A percentile compares a stretch with the other conserved stretches of the same genome.
Conservation (phyloP, 2,888 invertebrate genomes). For the Tenthredo livida region DNA sequence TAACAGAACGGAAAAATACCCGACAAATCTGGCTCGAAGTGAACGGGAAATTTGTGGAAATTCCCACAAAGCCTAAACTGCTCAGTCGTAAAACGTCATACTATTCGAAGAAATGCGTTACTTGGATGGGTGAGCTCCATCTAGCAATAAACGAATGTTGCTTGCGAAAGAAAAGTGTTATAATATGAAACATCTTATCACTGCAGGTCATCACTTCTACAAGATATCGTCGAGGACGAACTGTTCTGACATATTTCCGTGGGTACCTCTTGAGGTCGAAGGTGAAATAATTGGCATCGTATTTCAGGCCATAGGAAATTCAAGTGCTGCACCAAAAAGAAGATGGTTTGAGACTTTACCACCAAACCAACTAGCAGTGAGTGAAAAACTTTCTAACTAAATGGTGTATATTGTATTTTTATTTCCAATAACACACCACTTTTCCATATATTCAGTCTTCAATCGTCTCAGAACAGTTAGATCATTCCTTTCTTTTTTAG, state of each 20-base stretch:
- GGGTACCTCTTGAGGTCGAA: background rate
- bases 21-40: conserved; percentile 9
- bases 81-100: background rate
- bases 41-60: background rate
- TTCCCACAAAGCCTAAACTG: conserved; percentile 1
- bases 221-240: background rate
- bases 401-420: background rate
- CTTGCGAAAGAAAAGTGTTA: background rate
- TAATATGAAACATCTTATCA: background rate
- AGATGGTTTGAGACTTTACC: background rate
- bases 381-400: background rate
- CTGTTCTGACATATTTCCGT: background rate
- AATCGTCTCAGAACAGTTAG: background rate
- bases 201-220: conserved; percentile 22
- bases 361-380: background rate
- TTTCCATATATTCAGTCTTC: background rate
- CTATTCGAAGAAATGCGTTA: background rate
- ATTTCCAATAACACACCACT: background rate
- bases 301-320: conserved; percentile 6
- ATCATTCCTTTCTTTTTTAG: background rate
- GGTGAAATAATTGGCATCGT: background rate
- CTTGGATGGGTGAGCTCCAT: conserved; percentile 1
- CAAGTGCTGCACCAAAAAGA: background rate
- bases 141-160: background rate
- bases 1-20: background rate